Evolutionary conservation across 2,113 vertebrate species (phyloP), one percentile per base, ranked within the genome.

Genomic region (Scophthalmus maximus): DNA sequence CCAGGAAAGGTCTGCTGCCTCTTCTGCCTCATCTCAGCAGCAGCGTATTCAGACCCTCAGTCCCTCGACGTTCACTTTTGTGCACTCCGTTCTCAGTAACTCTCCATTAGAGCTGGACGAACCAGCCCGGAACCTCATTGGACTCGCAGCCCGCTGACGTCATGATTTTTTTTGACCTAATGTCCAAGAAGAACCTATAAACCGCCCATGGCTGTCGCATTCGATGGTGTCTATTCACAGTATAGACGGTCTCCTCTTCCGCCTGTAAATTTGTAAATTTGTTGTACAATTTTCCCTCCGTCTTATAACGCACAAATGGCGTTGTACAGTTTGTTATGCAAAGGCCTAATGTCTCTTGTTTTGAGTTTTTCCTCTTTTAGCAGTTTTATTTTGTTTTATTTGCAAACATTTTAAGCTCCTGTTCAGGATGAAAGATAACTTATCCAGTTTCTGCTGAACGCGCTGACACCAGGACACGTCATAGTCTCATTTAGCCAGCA

Each of bases 251-350:
- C 62, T 17, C 50, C 55, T 53, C 32, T 22, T 87, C 67, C 12
- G 2, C 72, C 61, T 94, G 91, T 94, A 93, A 55, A 93, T 93
- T 85, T 94, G 93, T 94, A 94, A 90, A 94, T 94, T 91, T 63
- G 49, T 29, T 93, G 89, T 93, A 93, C 34, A 90, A 83, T 84
- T 78, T 73, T 34, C 10, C 59, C 73, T 71, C 40, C 74, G n/a
- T 86, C 85, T 62, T 76, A 53, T 60, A 64, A 62, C 55, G 51
- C 70, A 69, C 73, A 78, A 77, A 76, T 84, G 82, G 78, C 65
- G 69, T 66, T 87, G 81, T 92, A 90, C 76, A 83, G 75, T 88
- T 76, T 59, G 72, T 81, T 79, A 88, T 82, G 79, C 73, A 76
- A 72, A 82, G 52, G 70, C 56, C 40, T 42, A 73, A 60, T 25